Percentiles rank a stretch among this genome's conserved stretches.
Evolutionary conservation across 2,113 vertebrate genomes (phyloP).

Genomic region (Sturnira hondurensis): DNA sequence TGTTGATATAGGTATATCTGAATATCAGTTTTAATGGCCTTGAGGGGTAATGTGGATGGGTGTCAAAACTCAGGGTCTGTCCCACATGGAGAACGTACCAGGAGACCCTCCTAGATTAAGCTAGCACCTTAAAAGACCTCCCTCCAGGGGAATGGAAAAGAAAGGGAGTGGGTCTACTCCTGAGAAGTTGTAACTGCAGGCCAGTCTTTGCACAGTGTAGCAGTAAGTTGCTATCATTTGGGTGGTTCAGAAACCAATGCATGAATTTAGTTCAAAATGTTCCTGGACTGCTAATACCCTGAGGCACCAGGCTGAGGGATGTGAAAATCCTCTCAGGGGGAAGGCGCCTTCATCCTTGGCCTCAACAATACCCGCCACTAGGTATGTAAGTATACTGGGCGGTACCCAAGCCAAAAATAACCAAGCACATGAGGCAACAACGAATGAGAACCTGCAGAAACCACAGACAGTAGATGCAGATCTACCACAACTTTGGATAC

Average conservation of each 20-base stretch:
- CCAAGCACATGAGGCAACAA: not conserved
- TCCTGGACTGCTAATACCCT: not conserved
- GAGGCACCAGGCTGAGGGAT: not conserved
- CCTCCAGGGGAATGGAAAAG: not conserved
- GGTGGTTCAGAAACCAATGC: not conserved
- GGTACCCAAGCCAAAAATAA: not conserved
- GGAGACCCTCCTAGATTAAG: not conserved
- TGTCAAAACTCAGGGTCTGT: not conserved
- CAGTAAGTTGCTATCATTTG: not conserved
- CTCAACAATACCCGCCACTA: not conserved
- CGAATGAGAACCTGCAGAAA: not conserved
- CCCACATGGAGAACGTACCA: not conserved
- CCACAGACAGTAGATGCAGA: not conserved
- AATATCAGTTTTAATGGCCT: not conserved
- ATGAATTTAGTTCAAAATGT: slow-evolving; percentile 6
- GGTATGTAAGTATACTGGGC: not conserved
- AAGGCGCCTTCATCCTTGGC: not conserved
- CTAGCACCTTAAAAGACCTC: not conserved
- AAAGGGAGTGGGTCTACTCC: not conserved
- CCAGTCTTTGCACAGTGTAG: not conserved
- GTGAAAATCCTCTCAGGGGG: not conserved
- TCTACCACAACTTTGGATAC: not conserved
- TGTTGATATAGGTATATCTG: not conserved
- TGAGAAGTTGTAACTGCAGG: not conserved
- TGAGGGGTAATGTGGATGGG: not conserved